These are phyloP conservation scores for Gallinago nigripennis DNA, from an alignment of 2,797 vertebrate genomes.

Conservation along the genomic window DNA sequence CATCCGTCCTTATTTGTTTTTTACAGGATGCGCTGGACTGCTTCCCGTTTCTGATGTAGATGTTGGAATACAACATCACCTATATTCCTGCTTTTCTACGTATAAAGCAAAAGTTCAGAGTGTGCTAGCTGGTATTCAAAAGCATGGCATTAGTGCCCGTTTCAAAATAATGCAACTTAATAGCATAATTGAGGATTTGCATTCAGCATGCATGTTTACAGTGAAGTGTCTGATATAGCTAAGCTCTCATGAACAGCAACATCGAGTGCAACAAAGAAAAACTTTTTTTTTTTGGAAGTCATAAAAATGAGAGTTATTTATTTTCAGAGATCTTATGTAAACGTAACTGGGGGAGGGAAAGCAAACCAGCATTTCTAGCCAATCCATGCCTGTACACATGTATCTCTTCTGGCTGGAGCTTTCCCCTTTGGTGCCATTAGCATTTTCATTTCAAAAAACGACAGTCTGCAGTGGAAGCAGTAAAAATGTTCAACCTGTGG, in stretches of 20 bases:
- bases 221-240: slow-evolving; percentile 26
- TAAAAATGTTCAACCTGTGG: slow-evolving; percentile 82
- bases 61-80: neutral
- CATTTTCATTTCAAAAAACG: slow-evolving; percentile 81
- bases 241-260: slow-evolving; percentile 35
- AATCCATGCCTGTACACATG: slow-evolving; percentile 57
- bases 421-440: slow-evolving; percentile 78
- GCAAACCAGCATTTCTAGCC: slow-evolving; percentile 58
- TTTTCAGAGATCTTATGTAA: slow-evolving; percentile 75
- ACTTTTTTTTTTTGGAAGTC: neutral
- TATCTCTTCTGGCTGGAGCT: slow-evolving; percentile 70
- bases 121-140: slow-evolving; percentile 30
- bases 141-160: neutral
- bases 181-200: slow-evolving; percentile 24
- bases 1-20: neutral
- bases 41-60: neutral
- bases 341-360: slow-evolving; percentile 35
- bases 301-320: slow-evolving; percentile 68
- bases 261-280: slow-evolving; percentile 38
- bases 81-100: neutral
- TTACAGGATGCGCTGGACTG: rapidly evolving
- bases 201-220: slow-evolving; percentile 49
- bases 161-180: slow-evolving; percentile 31
- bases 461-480: slow-evolving; percentile 77
- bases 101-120: neutral